Conservation (phyloP, 2,888 invertebrate species). For the Tinea trinotella region DNA sequence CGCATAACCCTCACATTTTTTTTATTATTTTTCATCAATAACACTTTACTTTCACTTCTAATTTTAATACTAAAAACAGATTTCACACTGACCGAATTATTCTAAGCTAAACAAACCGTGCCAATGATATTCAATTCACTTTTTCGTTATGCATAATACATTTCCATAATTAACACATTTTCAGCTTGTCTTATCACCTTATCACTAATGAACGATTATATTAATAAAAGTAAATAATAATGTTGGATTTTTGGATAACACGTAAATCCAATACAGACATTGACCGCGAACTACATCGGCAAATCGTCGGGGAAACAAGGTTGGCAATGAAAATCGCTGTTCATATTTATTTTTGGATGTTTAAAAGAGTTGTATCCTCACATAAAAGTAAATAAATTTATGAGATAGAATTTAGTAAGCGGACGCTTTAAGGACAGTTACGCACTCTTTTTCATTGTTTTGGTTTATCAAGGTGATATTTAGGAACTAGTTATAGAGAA, state of each 20-base stretch:
- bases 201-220: background rate
- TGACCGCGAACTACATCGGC: background rate
- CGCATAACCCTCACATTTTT: background rate
- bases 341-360: constrained; percentile 12
- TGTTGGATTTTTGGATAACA: background rate
- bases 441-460: too few relatives aligned
- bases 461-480: too few relatives aligned
- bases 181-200: background rate
- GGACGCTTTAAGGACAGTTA: too few relatives aligned
- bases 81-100: constrained; percentile 3
- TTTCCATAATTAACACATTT: background rate
- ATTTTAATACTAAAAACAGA: background rate
- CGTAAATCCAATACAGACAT: background rate
- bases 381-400: background rate
- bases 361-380: background rate
- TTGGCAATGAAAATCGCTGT: constrained; percentile 12
- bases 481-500: too few relatives aligned
- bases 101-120: background rate
- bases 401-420: too few relatives aligned
- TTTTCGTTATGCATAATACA: background rate
- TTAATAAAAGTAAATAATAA: background rate
- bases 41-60: constrained; percentile 8
- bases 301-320: background rate
- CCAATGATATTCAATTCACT: constrained; percentile 1
- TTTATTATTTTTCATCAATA: background rate